phyloP scores from a whole-genome alignment of 1,140 invertebrate species.

The Magallana angulata region DNA sequence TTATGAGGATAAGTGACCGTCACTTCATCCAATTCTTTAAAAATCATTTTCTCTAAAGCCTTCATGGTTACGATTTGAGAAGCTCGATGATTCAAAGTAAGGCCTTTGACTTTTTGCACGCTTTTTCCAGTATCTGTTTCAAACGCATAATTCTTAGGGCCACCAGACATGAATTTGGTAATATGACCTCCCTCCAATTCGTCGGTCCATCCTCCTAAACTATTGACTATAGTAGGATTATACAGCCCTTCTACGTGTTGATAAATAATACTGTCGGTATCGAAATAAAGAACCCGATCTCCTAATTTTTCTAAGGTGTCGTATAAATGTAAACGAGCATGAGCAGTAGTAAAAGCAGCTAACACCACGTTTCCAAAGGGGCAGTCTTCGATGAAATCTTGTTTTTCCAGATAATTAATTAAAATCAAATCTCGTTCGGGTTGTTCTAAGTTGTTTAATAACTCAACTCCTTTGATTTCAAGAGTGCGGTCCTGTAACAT shows the following conservation, averaged over 20 bases:
- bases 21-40: background rate
- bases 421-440: background rate
- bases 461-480: background rate
- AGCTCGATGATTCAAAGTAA: constrained; percentile 30
- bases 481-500: background rate
- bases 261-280: constrained; percentile 76
- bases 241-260: background rate
- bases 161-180: constrained; percentile 18
- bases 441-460: background rate
- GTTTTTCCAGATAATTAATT: background rate
- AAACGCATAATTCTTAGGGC: constrained; percentile 42
- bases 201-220: constrained; percentile 12
- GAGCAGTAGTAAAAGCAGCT: constrained; percentile 76
- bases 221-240: background rate
- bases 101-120: constrained; percentile 41
- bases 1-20: background rate
- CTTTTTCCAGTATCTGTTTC: background rate
- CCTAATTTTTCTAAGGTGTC: constrained; percentile 72
- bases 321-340: constrained; percentile 78
- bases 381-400: background rate
- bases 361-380: constrained; percentile 71
- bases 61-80: background rate
- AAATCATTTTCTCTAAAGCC: background rate
- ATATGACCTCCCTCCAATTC: constrained; percentile 35
- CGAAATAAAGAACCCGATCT: constrained; percentile 75